These are phyloP conservation scores for Sphecodes monilicornis DNA, from an alignment of 2,888 invertebrate genomes.

Conservation along the genomic window DNA sequence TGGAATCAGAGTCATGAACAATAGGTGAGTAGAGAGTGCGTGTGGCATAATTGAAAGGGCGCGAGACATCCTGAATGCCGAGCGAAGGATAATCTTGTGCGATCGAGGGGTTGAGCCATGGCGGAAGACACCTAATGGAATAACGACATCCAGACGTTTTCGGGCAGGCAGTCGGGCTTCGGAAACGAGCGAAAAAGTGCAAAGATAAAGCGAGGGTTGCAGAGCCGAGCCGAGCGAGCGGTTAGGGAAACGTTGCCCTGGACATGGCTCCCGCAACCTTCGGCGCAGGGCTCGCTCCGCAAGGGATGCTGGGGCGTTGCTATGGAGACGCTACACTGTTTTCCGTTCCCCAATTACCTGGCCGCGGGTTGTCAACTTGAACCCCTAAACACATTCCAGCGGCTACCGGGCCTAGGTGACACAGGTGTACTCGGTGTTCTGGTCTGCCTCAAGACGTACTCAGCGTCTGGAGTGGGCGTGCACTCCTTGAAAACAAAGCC, in stretches of 20 bases:
- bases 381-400: constrained; percentile 59
- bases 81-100: constrained; percentile 8
- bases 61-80: neutral
- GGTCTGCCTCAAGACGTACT: constrained; percentile 19
- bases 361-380: constrained; percentile 75
- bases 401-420: constrained; percentile 30
- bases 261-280: constrained; percentile 26
- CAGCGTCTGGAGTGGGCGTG: constrained; percentile 17
- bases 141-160: constrained; percentile 57
- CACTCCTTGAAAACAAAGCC: constrained; percentile 17
- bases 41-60: neutral
- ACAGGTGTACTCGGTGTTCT: constrained; percentile 28
- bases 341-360: constrained; percentile 78
- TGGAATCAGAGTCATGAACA: neutral
- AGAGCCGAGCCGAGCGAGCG: constrained; percentile 17
- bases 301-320: constrained; percentile 77
- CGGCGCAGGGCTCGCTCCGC: constrained; percentile 31
- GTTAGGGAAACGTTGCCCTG: constrained; percentile 57
- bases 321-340: constrained; percentile 77
- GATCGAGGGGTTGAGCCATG: neutral
- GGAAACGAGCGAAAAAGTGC: constrained; percentile 51
- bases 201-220: constrained; percentile 59
- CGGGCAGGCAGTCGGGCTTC: constrained; percentile 6
- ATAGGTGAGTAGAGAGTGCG: neutral
- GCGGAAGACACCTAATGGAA: constrained; percentile 55